Conservation (phyloP, 2,888 invertebrate species). For the Drosophila falleni region DNA sequence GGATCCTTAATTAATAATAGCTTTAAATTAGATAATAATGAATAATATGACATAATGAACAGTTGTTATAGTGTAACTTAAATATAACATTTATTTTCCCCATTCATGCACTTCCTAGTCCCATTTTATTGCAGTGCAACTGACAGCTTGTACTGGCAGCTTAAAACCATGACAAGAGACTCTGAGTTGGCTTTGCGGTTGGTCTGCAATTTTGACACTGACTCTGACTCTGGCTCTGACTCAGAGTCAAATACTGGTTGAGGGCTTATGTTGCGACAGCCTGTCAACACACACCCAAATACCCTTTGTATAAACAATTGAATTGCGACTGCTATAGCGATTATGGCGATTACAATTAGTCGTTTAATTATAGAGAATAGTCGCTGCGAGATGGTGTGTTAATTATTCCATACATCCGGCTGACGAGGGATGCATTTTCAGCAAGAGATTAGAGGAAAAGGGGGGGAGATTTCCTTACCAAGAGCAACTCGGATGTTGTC, state of each 20-base stretch:
- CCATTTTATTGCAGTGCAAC: conserved; percentile 4
- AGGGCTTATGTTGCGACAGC: conserved; percentile 9
- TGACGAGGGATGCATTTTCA: not conserved
- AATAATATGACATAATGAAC: too few species aligned
- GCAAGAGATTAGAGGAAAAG: not conserved
- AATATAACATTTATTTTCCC: not conserved
- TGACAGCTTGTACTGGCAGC: conserved; percentile 28
- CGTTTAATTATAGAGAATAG: conserved; percentile 37
- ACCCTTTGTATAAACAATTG: conserved; percentile 6
- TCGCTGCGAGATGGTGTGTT: conserved; percentile 50
- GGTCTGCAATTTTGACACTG: conserved; percentile 8
- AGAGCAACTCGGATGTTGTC: conserved; percentile 4
- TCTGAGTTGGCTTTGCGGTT: conserved; percentile 24
- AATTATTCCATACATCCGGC: conserved; percentile 69
- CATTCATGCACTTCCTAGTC: not conserved
- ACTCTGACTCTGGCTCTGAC: conserved; percentile 12
- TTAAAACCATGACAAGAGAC: not conserved
- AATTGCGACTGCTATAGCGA: conserved; percentile 9
- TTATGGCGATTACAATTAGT: conserved; percentile 27
- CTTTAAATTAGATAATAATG: too few species aligned
- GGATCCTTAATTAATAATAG: too few species aligned
- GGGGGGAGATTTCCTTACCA: conserved; percentile 1
- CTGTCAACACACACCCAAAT: conserved; percentile 27
- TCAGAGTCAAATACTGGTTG: conserved; percentile 4
- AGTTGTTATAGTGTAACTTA: not conserved